Base-by-base conservation (phyloP, 2,888 invertebrate species). In the Agrotis clavis region DNA sequence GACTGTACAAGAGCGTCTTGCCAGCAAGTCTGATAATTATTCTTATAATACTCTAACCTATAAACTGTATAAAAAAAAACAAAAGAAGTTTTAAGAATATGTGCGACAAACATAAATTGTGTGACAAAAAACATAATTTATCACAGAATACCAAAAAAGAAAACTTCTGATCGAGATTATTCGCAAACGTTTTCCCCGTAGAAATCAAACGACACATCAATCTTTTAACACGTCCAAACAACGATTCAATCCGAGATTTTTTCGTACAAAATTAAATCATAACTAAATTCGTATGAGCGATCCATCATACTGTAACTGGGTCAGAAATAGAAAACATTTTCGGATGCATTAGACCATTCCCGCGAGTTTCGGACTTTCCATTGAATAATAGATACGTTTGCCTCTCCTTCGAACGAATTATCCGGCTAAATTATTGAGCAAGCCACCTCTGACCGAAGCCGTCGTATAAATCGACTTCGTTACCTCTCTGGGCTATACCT, bases 391-490 rank as follows among this genome's bases (percentile, higher is more conserved):
- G 87, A 95, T 94, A 84, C 77, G 71, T 77, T 81, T 80, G 85
- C 82, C 79, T 84, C 87, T 85, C 84, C 87, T 89, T 87, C 85
- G 86, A 84, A 92, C 92, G 93, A 94, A 94, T 94, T 94, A 94
- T 92, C 86, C 86, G 87, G 86, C 90, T 95, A 94, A 94, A 95
- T 95, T 95, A 95, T 95, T 94, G 91, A 94, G 87, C 87, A 88
- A 87, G 84, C 90, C 89, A 89, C 91, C 89, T 89, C 91, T 90
- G 91, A 81, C 90, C 90, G 86, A 78, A 77, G 82, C 87, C 72
- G 82, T 84, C 86, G 86, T 87, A 92, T 93, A 92, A 92, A 93
- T 92, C 88, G 90, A 88, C 86, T 89, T 87, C 87, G 85, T 89
- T 90, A 84, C 74, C 77, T 83, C 64, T 81, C 70, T 75, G 67